Percentiles rank a stretch among this genome's conserved stretches.
These are phyloP conservation scores for Augiades crinisus DNA, from an alignment of 2,888 invertebrate species.

Conservation along the genomic window DNA sequence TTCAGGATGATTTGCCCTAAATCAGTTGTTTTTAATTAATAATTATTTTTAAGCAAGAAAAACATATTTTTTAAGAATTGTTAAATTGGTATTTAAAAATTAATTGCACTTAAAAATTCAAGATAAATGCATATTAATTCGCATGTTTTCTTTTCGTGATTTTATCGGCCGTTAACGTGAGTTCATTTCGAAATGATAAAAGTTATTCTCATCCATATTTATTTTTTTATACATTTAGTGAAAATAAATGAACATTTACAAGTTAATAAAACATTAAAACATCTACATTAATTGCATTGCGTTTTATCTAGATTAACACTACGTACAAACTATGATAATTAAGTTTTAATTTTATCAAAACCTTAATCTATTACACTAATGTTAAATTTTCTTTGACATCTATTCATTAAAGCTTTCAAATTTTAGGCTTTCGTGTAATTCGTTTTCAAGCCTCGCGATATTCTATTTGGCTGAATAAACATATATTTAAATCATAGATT, in stretches of 20 bases:
- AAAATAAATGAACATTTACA: conserved; percentile 24
- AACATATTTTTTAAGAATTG: too few relatives aligned
- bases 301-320: background rate
- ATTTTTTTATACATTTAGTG: background rate
- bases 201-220: background rate
- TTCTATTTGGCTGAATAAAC: conserved; percentile 7
- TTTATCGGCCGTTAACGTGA: too few relatives aligned
- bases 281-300: background rate
- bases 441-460: conserved; percentile 8
- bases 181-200: too few relatives aligned
- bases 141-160: too few relatives aligned
- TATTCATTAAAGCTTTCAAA: conserved; percentile 69
- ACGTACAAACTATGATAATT: conserved; percentile 3
- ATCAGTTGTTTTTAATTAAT: too few relatives aligned
- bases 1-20: too few relatives aligned
- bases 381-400: conserved; percentile 63
- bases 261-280: conserved; percentile 4
- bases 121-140: too few relatives aligned
- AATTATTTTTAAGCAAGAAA: too few relatives aligned
- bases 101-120: too few relatives aligned
- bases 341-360: conserved; percentile 18
- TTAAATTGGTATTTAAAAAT: too few relatives aligned
- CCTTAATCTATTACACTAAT: conserved; percentile 28
- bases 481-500: too few relatives aligned
- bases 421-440: conserved; percentile 51